Percentiles rank a stretch among this genome's conserved stretches.
Conservation (phyloP, 2,113 vertebrate genomes). For the Campylomormyrus tamandua region DNA sequence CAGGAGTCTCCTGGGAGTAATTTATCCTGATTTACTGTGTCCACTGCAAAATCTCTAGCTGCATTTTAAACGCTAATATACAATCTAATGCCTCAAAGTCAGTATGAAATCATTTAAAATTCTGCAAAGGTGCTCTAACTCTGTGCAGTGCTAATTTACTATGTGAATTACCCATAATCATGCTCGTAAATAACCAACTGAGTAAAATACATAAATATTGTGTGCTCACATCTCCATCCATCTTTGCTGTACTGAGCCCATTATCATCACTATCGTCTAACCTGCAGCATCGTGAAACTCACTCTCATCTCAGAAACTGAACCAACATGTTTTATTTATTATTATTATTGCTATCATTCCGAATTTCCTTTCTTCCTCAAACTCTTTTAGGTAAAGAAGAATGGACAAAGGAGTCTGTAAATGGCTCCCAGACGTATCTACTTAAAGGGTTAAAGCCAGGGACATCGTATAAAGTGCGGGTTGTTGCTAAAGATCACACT, state of each 20-base stretch:
- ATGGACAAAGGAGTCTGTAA: slow-evolving; percentile 87
- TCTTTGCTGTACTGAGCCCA: neutral
- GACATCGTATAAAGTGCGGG: slow-evolving; percentile 81
- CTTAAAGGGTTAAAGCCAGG: slow-evolving; percentile 88
- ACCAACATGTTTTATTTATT: neutral
- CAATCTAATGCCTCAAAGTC: neutral
- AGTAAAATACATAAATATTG: neutral
- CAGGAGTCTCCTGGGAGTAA: neutral
- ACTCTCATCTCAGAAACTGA: neutral
- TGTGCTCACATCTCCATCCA: neutral
- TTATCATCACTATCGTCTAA: no score
- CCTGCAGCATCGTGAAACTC: neutral
- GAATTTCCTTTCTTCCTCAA: slow-evolving; percentile 43
- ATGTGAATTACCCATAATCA: neutral
- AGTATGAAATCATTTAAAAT: neutral
- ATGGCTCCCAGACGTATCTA: slow-evolving; percentile 77
- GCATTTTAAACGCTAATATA: neutral
- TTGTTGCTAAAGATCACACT: slow-evolving; percentile 78
- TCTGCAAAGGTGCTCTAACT: neutral
- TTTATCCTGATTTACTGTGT: neutral
- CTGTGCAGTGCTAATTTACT: neutral
- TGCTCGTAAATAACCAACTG: neutral
- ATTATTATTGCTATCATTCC: neutral
- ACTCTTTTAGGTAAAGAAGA: slow-evolving; percentile 85
- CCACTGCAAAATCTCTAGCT: neutral